Evolutionary conservation across 2,888 invertebrate genomes (phyloP).

Genomic region (Patella ulyssiponensis): DNA sequence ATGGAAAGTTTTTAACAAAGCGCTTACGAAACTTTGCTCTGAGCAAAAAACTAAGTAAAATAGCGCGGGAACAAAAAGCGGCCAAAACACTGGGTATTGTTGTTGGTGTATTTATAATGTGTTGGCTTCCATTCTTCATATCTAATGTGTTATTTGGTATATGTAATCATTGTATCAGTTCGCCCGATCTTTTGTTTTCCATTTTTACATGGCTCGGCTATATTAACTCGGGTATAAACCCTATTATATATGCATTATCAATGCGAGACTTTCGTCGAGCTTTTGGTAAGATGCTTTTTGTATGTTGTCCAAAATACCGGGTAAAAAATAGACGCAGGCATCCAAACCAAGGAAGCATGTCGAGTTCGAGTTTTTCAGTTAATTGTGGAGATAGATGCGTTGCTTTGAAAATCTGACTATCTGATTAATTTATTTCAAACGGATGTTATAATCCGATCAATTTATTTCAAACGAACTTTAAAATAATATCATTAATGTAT

Average conservation of each 20-base stretch:
- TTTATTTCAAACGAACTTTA: no score
- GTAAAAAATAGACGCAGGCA: conserved; percentile 41
- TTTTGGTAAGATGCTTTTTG: conserved; percentile 89
- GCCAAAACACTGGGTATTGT: conserved; percentile 97
- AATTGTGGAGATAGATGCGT: conserved; percentile 43
- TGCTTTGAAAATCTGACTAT: conserved; percentile 36
- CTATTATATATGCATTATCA: conserved; percentile 98
- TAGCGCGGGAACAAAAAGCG: conserved; percentile 97
- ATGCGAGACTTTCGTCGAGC: conserved; percentile 93
- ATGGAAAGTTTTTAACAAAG: conserved; percentile 61
- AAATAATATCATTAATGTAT: no score
- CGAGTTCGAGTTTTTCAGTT: conserved; percentile 56
- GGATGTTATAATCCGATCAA: no score
- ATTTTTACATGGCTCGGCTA: conserved; percentile 72
- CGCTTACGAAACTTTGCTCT: conserved; percentile 82
- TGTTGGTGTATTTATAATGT: conserved; percentile 96
- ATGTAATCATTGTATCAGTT: conserved; percentile 77
- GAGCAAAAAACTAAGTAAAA: conserved; percentile 92
- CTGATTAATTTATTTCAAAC: no score
- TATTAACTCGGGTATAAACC: conserved; percentile 75
- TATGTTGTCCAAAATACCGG: conserved; percentile 63
- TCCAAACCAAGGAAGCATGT: conserved; percentile 46
- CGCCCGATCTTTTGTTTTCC: conserved; percentile 64
- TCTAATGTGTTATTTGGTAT: conserved; percentile 93
- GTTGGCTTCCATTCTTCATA: conserved; percentile 98